Evolutionary conservation across 1,140 invertebrate genomes (phyloP).

Genomic region (Heterodera carotae): DNA sequence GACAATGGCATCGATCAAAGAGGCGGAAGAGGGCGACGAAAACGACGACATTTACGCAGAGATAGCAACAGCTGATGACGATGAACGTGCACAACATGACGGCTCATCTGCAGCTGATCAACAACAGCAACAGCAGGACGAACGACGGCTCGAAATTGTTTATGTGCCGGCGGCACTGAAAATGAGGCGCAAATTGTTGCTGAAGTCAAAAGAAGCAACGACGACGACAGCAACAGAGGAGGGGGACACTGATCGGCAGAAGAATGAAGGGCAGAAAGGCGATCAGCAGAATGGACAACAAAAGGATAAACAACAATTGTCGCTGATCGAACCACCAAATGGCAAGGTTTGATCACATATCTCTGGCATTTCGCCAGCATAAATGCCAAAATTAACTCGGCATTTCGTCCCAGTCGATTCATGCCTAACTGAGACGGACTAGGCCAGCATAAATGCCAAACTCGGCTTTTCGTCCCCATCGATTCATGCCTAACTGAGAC

Average conservation of each 20-base stretch:
- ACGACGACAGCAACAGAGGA: background rate
- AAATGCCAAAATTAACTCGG: too few relatives aligned
- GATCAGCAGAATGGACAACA: background rate
- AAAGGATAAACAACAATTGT: background rate
- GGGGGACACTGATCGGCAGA: background rate
- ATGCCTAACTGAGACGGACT: too few relatives aligned
- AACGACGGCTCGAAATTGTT: slow-evolving; percentile 3
- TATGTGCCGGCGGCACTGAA: slow-evolving; percentile 16
- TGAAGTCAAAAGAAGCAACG: background rate
- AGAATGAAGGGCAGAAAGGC: background rate
- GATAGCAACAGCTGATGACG: background rate
- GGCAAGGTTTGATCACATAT: background rate
- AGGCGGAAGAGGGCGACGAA: background rate
- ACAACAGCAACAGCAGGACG: too few relatives aligned
- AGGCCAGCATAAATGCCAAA: too few relatives aligned
- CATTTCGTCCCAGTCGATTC: too few relatives aligned
- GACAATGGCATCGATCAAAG: background rate
- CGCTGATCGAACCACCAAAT: background rate
- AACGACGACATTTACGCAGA: background rate
- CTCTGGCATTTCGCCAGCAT: too few relatives aligned
- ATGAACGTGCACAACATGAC: too few relatives aligned
- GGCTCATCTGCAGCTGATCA: too few relatives aligned
- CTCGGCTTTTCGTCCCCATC: too few relatives aligned
- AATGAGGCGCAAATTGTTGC: background rate
- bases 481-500: too few relatives aligned